Conservation (phyloP, 1,140 invertebrate species). For the Pseudomyrmex sp. region DNA sequence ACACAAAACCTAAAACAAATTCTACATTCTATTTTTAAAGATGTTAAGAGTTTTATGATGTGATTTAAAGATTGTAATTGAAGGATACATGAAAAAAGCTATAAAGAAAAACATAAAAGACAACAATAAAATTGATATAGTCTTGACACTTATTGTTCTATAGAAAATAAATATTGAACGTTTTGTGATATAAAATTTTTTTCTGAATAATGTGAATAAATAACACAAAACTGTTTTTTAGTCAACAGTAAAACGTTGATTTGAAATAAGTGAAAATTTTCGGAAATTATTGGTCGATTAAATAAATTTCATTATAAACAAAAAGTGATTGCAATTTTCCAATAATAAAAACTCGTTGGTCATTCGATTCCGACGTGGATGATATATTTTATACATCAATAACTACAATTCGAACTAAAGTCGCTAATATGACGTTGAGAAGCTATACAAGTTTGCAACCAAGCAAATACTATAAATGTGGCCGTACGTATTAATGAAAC, state of each 20-base stretch:
- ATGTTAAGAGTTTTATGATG: neutral
- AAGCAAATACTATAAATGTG: slow-evolving; percentile 30
- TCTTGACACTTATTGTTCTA: neutral
- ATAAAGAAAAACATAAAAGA: neutral
- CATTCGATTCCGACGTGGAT: too few relatives aligned
- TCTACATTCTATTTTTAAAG: neutral
- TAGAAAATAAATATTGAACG: too few relatives aligned
- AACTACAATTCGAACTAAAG: neutral
- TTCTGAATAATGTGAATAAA: too few relatives aligned
- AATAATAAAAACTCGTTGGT: too few relatives aligned
- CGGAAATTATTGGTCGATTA: too few relatives aligned
- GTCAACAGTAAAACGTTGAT: too few relatives aligned
- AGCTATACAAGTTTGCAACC: slow-evolving; percentile 63
- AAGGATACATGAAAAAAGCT: neutral
- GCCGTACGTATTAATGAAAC: slow-evolving; percentile 42
- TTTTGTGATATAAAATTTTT: too few relatives aligned
- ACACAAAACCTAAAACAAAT: neutral
- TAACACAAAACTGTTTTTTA: too few relatives aligned
- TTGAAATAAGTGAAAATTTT: too few relatives aligned
- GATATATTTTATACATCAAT: neutral
- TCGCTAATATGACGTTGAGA: slow-evolving; percentile 26
- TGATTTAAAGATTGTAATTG: neutral
- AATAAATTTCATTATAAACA: too few relatives aligned
- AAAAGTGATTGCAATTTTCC: too few relatives aligned
- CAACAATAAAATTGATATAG: neutral